A percentile compares a stretch with the other conserved stretches of the same genome.
Evolutionary conservation across 2,113 vertebrate species (phyloP).

Genomic region (Rousettus leschenaultii): DNA sequence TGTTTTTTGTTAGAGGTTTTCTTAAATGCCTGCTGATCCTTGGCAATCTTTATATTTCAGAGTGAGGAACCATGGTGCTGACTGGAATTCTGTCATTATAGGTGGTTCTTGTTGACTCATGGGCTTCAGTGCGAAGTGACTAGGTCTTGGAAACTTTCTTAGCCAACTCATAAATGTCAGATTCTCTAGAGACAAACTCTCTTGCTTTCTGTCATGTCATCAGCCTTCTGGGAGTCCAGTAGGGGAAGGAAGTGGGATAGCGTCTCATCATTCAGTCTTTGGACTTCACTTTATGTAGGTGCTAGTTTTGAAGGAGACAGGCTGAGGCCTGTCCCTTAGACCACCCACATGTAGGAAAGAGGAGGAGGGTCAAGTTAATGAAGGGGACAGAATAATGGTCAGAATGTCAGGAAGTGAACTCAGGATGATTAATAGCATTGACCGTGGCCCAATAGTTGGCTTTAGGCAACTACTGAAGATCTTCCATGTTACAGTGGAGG

Average conservation of each 20-base stretch:
- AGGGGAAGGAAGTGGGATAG: not conserved
- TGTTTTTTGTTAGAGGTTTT: not conserved
- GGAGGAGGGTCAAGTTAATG: not conserved
- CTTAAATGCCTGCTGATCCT: not conserved
- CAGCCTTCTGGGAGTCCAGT: not conserved
- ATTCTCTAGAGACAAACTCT: not conserved
- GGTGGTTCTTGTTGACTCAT: not conserved
- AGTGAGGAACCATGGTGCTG: not conserved
- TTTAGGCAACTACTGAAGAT: not conserved
- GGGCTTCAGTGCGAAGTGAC: not conserved
- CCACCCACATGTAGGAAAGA: not conserved
- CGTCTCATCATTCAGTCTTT: not conserved
- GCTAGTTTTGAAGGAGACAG: not conserved
- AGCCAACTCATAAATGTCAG: not conserved
- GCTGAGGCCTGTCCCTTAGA: not conserved
- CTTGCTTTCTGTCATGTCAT: not conserved
- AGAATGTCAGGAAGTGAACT: not conserved
- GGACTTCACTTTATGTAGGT: not conserved
- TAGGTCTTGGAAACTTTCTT: not conserved
- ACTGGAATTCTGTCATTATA: not conserved
- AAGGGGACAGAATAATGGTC: not conserved
- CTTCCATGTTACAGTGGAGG: not conserved
- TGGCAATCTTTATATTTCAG: not conserved
- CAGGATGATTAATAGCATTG: not conserved
- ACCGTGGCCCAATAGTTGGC: not conserved